phyloP scores from a whole-genome alignment of 2,797 vertebrate genomes.

The Schizopygopsis malacanthus region DNA sequence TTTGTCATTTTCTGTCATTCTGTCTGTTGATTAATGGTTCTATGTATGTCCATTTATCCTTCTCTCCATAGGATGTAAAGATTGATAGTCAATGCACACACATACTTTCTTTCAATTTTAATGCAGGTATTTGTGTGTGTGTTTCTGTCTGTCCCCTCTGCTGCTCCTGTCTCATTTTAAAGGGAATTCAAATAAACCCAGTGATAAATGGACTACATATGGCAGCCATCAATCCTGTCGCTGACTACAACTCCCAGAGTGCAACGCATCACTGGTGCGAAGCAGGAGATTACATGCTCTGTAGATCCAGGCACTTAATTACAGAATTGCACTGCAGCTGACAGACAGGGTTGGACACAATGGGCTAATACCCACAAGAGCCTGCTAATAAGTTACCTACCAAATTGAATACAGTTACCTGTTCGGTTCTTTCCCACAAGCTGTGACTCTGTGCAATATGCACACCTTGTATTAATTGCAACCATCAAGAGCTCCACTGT shows the following conservation, averaged over 20 bases:
- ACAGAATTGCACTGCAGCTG: conserved; percentile 43
- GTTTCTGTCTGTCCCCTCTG: not conserved
- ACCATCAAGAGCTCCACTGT: conserved; percentile 9
- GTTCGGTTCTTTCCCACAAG: conserved; percentile 23
- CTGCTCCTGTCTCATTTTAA: conserved; percentile 32
- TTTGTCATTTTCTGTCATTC: not conserved
- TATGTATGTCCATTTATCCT: not conserved
- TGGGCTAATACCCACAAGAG: conserved; percentile 39
- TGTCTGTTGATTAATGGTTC: not conserved
- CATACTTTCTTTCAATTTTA: not conserved
- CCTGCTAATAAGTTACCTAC: conserved; percentile 41
- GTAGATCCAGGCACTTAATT: conserved; percentile 54
- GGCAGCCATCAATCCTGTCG: conserved; percentile 52
- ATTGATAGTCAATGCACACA: not conserved
- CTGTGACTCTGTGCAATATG: conserved; percentile 29
- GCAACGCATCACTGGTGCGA: conserved; percentile 48
- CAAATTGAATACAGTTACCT: conserved; percentile 32
- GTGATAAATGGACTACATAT: conserved; percentile 55
- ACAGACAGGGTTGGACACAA: conserved; percentile 45
- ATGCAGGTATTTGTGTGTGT: not conserved
- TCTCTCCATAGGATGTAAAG: not conserved
- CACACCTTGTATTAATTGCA: conserved; percentile 12
- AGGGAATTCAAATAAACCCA: conserved; percentile 39
- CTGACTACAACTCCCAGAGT: conserved; percentile 55
- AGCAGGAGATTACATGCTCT: conserved; percentile 55